Evolutionary conservation across 1,140 invertebrate genomes (phyloP).

Genomic region (Drosophila ercepeae): DNA sequence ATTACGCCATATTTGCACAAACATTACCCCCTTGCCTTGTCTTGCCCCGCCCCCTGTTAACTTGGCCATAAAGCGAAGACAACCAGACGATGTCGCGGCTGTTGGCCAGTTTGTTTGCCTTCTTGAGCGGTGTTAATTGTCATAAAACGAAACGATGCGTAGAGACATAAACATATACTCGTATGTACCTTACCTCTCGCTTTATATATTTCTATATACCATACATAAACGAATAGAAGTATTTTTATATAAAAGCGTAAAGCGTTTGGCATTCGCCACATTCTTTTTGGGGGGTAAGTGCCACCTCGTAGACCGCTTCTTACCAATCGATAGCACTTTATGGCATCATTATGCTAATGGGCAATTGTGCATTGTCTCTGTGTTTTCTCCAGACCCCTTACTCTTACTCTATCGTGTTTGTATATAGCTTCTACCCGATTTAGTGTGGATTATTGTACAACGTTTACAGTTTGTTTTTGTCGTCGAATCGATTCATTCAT

Average conservation of each 20-base stretch:
- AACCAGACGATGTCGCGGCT: slow-evolving; percentile 39
- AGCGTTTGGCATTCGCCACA: slow-evolving; percentile 57
- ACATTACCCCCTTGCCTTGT: slow-evolving; percentile 5
- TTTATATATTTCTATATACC: neutral
- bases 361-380: slow-evolving; percentile 70
- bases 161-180: slow-evolving; percentile 39
- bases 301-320: neutral
- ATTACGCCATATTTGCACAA: slow-evolving; percentile 54
- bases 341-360: slow-evolving; percentile 79
- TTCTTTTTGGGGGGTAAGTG: slow-evolving; percentile 58
- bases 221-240: slow-evolving; percentile 9
- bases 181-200: slow-evolving; percentile 2
- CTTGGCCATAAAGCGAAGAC: slow-evolving; percentile 48
- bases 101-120: slow-evolving; percentile 37
- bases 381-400: no score
- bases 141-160: slow-evolving; percentile 75
- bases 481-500: slow-evolving; percentile 55
- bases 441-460: slow-evolving; percentile 67
- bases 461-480: slow-evolving; percentile 67
- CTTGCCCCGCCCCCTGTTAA: neutral
- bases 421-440: neutral
- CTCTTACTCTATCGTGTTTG: no score
- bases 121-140: slow-evolving; percentile 68
- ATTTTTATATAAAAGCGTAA: slow-evolving; percentile 1
- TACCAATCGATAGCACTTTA: slow-evolving; percentile 48